phyloP scores from a whole-genome alignment of 2,113 vertebrate species.

The Pelusios castaneus region DNA sequence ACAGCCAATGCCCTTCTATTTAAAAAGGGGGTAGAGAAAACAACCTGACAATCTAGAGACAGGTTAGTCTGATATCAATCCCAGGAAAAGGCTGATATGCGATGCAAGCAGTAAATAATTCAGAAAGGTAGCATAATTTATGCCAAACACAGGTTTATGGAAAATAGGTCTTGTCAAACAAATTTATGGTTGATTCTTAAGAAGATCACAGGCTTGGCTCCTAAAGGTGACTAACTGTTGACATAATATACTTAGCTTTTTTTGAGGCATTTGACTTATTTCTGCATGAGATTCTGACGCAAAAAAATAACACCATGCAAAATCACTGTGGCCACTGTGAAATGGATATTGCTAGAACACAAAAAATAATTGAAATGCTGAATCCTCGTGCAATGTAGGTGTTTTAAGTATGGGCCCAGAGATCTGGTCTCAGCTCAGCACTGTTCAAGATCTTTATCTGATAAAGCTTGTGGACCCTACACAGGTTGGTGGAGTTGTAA shows the following conservation, averaged over 20 bases:
- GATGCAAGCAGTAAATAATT: not conserved
- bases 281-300: not conserved
- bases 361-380: not conserved
- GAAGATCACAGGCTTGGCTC: not conserved
- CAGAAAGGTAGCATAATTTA: not conserved
- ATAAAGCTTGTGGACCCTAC: not conserved
- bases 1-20: not conserved
- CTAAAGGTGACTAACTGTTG: not conserved
- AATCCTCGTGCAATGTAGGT: not conserved
- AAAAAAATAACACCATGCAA: not conserved
- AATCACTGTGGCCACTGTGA: not conserved
- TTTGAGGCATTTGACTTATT: not conserved
- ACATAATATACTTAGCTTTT: not conserved
- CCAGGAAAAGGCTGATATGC: not conserved
- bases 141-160: not conserved
- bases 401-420: not conserved
- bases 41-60: accelerated
- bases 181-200: not conserved
- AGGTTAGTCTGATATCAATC: not conserved
- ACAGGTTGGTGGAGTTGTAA: no score
- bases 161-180: not conserved
- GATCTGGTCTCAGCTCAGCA: not conserved
- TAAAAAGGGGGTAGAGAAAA: not conserved
- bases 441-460: not conserved
- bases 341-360: not conserved